These are phyloP conservation scores for Ceryle rudis DNA, from an alignment of 2,797 vertebrate species.

Conservation along the genomic window DNA sequence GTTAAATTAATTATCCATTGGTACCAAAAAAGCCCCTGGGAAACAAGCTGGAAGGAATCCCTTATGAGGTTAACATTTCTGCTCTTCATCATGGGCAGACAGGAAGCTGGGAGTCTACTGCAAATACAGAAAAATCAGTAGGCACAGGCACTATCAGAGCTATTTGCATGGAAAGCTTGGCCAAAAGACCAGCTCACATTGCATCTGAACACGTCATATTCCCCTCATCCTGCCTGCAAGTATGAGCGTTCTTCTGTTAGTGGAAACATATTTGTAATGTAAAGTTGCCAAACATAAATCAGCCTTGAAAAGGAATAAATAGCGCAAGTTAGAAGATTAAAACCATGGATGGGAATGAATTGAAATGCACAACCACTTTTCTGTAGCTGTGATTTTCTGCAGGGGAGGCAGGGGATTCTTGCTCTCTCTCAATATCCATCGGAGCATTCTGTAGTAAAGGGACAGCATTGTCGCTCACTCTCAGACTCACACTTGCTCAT, in stretches of 20 bases:
- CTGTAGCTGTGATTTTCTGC: conserved; percentile 13
- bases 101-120: neutral
- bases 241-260: neutral
- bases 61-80: neutral
- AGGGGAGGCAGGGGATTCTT: neutral
- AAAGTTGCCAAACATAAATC: conserved; percentile 8
- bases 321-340: conserved; percentile 25
- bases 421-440: neutral
- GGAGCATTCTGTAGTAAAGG: conserved; percentile 11
- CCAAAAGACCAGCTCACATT: neutral
- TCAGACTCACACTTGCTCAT: conserved; percentile 22
- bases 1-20: neutral
- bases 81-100: neutral
- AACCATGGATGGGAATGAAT: conserved; percentile 23
- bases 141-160: neutral
- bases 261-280: neutral
- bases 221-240: neutral
- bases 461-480: neutral
- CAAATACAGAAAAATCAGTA: neutral
- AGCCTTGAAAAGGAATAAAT: neutral
- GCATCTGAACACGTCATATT: neutral
- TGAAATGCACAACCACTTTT: neutral
- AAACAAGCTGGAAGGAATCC: neutral
- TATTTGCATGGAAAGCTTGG: neutral
- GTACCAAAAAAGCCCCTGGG: neutral